phyloP scores from a whole-genome alignment of 2,888 invertebrate species.

The Amiota minor region DNA sequence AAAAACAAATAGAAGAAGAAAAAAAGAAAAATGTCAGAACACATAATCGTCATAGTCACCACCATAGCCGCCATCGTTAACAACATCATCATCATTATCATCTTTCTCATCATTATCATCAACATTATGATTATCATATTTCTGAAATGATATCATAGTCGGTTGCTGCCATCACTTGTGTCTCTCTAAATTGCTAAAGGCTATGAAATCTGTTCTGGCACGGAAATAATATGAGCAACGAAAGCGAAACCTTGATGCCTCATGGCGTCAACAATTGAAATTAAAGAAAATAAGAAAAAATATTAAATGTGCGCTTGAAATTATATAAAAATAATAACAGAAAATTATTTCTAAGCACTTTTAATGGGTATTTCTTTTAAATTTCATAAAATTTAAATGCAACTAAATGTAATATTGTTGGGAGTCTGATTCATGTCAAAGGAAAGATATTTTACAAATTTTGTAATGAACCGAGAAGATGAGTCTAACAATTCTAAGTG shows the following conservation, averaged over 20 bases:
- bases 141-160: not conserved
- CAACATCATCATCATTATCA: slow-evolving; percentile 26
- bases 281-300: not conserved
- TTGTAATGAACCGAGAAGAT: too few relatives aligned
- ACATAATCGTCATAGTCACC: not conserved
- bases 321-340: slow-evolving; percentile 7
- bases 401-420: too few relatives aligned
- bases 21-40: not conserved
- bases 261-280: slow-evolving; percentile 10
- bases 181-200: slow-evolving; percentile 13
- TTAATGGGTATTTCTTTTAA: too few relatives aligned
- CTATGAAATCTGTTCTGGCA: slow-evolving; percentile 19
- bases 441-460: too few relatives aligned
- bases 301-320: not conserved
- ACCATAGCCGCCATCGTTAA: not conserved
- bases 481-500: too few relatives aligned
- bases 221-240: slow-evolving; percentile 20
- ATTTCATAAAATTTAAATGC: too few relatives aligned
- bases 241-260: slow-evolving; percentile 19
- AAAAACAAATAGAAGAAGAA: not conserved
- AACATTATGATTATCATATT: slow-evolving; percentile 10
- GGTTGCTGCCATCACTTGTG: slow-evolving; percentile 11
- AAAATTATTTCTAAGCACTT: not conserved
- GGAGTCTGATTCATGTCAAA: too few relatives aligned
- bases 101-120: slow-evolving; percentile 32